Evolutionary conservation across 2,113 vertebrate species (phyloP), one percentile per base, ranked within the genome.

Genomic region (Pelvicachromis taeniatus): DNA sequence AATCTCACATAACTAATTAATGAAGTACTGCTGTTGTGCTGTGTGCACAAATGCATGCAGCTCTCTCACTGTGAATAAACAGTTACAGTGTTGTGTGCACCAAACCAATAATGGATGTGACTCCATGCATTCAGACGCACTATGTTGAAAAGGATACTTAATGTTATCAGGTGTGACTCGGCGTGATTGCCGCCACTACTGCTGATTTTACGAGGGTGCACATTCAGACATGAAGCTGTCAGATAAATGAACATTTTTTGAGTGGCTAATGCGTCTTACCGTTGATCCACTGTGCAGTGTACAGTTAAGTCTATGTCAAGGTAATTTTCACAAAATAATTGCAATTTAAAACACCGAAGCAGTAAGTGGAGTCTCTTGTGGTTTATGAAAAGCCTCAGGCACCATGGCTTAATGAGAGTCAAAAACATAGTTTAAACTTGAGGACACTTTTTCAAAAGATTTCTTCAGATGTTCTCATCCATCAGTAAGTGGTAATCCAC

Each of bases 391-490:
- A 86, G 82, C 61, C 82, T 54, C 12, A 1, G 73, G 58, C 77
- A 35, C 82, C 70, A 11, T 84, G 63, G 23, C 68, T 86, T 81
- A 86, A 83, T 88, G 53, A 86, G 80, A 81, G 17, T 75, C 19
- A 68, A 59, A 80, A 78, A 79, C 65, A 54, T 48, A 52, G 55
- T 84, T 80, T 48, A 55, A 86, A 83, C 42, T 55, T 26, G 55
- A 81, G 77, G 86, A 82, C 81, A 87, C 21, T 23, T 80, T 86
- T 85, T 86, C 33, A 88, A 56, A 85, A 82, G 65, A 77, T 70
- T 80, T 83, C 79, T 87, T 87, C 38, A 81, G 61, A 85, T 83
- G 81, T 82, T 73, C 78, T 80, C 82, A 78, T 89, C 84, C 58
- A 75, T 86, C 68, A 85, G 63, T 68, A 86, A 79, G 83, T 63